Base-by-base conservation (phyloP, 2,113 vertebrate genomes). In the Myrmecophaga tridactyla region DNA sequence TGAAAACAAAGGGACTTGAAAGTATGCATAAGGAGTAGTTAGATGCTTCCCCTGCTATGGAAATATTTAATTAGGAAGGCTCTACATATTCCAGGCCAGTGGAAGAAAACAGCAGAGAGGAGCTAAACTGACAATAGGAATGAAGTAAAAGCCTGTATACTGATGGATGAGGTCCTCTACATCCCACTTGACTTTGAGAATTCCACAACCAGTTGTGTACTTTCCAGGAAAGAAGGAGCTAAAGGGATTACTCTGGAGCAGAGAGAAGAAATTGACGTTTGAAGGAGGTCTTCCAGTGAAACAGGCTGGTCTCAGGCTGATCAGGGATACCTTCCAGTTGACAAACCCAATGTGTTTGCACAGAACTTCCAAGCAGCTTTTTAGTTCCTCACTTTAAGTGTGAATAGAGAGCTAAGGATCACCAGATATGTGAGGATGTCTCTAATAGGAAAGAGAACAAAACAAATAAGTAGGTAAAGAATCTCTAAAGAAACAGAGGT, bases 401-500 rank as follows among this genome's bases (percentile, higher is more conserved):
- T 6, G 8, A 91, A 60, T 31, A 92, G 65, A 70, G 41, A 86
- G 65, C n/a, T 29, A n/a, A 70, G 43, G 14, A 51, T 73, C 20
- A 43, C 48, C 20, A 93, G 46, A n/a, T 41, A 29, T 41, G 41
- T 90, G 65, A 75, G 58, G 18, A 77, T 67, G 21, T 60, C 51
- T 90, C 58, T 46, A 80, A 13, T 11, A 67, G 63, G 41, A 56
- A 84, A 83, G 29, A 89, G 85, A 89, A 76, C 8, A 36, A 81
- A 65, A 58, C 18, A 36, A 36, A 69, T 60, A 83, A 13, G 34
- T 23, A 60, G 34, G 29, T 15, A 7, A 90, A 75, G 39, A 17
- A 51, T 69, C 56, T 86, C 58, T 93, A 67, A 80, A 90, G 48
- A 90, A 73, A 81, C 25, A 65, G 83, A 94, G 31, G 76, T 62